Percentiles rank a stretch among this genome's conserved stretches.
Evolutionary conservation across 2,113 vertebrate species (phyloP).

Genomic region (Heterotis niloticus): DNA sequence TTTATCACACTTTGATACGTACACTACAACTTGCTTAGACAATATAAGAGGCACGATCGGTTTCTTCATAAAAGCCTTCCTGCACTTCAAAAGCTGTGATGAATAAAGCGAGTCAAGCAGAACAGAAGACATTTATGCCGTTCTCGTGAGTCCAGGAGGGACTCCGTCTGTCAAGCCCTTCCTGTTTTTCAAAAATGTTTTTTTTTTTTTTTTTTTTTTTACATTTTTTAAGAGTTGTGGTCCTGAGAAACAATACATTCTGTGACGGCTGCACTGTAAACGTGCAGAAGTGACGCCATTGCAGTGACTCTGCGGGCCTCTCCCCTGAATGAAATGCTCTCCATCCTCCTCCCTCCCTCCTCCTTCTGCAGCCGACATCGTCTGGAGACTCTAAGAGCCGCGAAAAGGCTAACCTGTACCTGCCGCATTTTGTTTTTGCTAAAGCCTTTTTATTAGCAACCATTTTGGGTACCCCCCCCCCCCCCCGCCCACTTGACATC

Average conservation of each 20-base stretch:
- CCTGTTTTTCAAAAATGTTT: conserved; percentile 16
- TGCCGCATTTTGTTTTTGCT: too few relatives aligned
- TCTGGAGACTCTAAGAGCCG: background rate
- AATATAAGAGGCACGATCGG: conserved; percentile 27
- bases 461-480: background rate
- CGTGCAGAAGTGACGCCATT: background rate
- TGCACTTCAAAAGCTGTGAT: conserved; percentile 6
- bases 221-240: background rate
- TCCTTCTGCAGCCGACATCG: background rate
- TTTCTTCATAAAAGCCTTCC: conserved; percentile 23
- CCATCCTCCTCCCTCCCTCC: conserved; percentile 26
- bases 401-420: background rate
- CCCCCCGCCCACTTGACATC: background rate
- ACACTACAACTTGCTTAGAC: conserved; percentile 17
- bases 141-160: conserved; percentile 24
- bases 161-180: conserved; percentile 16
- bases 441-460: background rate
- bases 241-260: conserved; percentile 20
- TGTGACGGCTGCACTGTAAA: background rate
- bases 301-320: conserved; percentile 20
- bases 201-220: background rate
- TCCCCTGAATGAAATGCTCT: conserved; percentile 32
- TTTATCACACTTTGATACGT: conserved; percentile 7
- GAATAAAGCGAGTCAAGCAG: conserved; percentile 29
- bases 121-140: conserved; percentile 32